Evolutionary conservation across 2,113 vertebrate genomes (phyloP).

Genomic region (Corvus moneduloides): DNA sequence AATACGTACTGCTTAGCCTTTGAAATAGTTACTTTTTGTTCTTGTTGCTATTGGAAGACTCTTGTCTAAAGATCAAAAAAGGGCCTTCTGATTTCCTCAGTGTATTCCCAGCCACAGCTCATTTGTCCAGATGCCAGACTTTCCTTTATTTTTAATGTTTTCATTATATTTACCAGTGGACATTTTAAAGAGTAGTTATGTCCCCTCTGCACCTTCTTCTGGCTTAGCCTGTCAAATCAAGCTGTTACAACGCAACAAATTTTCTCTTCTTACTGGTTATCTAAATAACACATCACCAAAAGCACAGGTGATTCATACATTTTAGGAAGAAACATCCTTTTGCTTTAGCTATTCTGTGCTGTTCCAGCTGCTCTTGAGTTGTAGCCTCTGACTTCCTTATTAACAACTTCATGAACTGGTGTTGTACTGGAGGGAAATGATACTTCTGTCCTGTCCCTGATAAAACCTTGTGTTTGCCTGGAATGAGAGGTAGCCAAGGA

Average conservation of each 20-base stretch:
- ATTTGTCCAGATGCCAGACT: not conserved
- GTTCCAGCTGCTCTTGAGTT: not conserved
- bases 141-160: not conserved
- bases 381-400: not conserved
- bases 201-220: not conserved
- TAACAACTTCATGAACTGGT: not conserved
- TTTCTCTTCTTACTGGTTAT: not conserved
- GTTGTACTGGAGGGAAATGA: not conserved
- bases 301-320: not conserved
- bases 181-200: not conserved
- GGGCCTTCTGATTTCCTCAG: not conserved
- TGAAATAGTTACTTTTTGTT: not conserved
- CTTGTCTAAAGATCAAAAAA: not conserved
- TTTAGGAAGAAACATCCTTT: not conserved
- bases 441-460: not conserved
- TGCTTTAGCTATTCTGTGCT: not conserved
- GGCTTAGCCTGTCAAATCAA: not conserved
- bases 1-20: not conserved
- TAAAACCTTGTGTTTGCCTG: not conserved
- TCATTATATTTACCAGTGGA: not conserved
- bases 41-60: not conserved
- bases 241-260: not conserved
- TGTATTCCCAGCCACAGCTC: not conserved
- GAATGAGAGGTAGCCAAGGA: not conserved
- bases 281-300: not conserved